phyloP scores from a whole-genome alignment of 2,888 invertebrate genomes.

The Hipparchia semele region DNA sequence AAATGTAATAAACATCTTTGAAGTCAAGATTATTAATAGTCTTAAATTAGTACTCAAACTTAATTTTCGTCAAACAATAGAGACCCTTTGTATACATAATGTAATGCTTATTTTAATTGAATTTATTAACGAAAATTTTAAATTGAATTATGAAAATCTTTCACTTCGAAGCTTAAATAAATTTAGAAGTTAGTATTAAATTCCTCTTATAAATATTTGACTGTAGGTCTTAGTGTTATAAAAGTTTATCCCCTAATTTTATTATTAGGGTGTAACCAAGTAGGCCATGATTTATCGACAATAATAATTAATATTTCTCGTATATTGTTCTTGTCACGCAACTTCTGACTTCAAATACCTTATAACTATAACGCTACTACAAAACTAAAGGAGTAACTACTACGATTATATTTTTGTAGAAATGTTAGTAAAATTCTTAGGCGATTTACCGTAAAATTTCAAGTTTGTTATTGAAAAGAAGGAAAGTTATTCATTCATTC shows the following conservation, averaged over 20 bases:
- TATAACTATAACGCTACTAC: not conserved
- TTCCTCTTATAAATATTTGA: not conserved
- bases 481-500: too few relatives aligned
- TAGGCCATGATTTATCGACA: slow-evolving; percentile 33
- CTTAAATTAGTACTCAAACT: not conserved
- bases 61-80: not conserved
- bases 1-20: too few relatives aligned
- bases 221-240: slow-evolving; percentile 6
- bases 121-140: not conserved
- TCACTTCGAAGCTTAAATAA: not conserved
- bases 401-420: not conserved
- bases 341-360: slow-evolving; percentile 23
- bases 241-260: slow-evolving; percentile 22
- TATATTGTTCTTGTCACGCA: slow-evolving; percentile 37
- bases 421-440: not conserved
- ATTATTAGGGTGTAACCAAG: slow-evolving; percentile 26
- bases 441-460: too few relatives aligned
- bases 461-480: too few relatives aligned
- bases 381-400: not conserved
- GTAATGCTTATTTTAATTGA: not conserved
- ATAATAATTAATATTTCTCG: slow-evolving; percentile 22
- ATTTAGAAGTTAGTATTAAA: not conserved
- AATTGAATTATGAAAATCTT: not conserved
- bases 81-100: not conserved
- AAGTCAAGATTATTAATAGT: too few relatives aligned